These are phyloP conservation scores for Mesochorus sp. DNA, from an alignment of 2,888 invertebrate genomes.

Conservation along the genomic window DNA sequence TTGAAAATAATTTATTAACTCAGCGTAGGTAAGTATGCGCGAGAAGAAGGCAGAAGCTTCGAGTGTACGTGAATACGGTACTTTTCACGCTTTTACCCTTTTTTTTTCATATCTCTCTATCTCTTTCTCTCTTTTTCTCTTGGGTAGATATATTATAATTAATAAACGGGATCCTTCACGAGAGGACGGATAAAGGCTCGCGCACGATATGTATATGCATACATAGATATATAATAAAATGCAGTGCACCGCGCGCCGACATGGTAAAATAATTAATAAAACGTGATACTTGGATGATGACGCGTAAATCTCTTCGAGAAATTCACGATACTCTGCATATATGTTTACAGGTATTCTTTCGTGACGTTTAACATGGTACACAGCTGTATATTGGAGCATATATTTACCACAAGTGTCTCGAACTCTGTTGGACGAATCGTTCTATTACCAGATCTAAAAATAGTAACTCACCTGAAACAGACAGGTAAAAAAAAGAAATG, in stretches of 20 bases:
- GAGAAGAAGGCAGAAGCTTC: conserved; percentile 53
- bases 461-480: conserved; percentile 63
- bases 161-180: conserved; percentile 59
- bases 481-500: conserved; percentile 38
- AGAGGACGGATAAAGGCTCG: conserved; percentile 45
- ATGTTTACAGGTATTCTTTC: background rate
- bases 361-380: background rate
- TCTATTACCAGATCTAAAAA: background rate
- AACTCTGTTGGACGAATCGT: conserved; percentile 5
- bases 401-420: background rate
- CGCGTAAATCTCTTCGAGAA: conserved; percentile 36
- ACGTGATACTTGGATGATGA: conserved; percentile 55
- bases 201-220: too few species aligned
- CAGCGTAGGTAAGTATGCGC: conserved; percentile 47
- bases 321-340: conserved; percentile 15
- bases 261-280: conserved; percentile 52
- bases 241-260: conserved; percentile 5
- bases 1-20: conserved; percentile 65
- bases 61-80: conserved; percentile 59
- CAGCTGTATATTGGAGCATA: conserved; percentile 1
- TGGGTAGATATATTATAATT: conserved; percentile 56
- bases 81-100: conserved; percentile 54
- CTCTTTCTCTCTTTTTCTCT: conserved; percentile 14
- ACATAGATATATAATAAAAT: conserved; percentile 46
- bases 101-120: conserved; percentile 31